A percentile compares a stretch with the other conserved stretches of the same genome.
Evolutionary conservation across 2,888 invertebrate species (phyloP).

Genomic region (Scaptomyza polygonia): DNA sequence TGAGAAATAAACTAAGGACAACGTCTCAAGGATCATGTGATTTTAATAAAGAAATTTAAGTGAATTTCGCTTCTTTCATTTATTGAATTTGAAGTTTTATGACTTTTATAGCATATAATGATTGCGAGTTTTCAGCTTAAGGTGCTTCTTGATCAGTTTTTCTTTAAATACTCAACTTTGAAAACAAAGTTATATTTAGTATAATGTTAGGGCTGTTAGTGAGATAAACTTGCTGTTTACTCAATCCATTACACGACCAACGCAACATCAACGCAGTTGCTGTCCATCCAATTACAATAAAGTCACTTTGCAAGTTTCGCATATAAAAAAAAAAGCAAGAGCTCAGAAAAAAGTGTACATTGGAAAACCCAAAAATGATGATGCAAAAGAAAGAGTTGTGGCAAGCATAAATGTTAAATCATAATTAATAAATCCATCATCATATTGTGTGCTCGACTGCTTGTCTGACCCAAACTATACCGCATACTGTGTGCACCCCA

Average conservation of each 20-base stretch:
- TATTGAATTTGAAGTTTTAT: too few species aligned
- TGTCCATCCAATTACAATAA: background rate
- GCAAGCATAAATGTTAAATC: conserved; percentile 32
- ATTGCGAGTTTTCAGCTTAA: too few species aligned
- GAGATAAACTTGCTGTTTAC: background rate
- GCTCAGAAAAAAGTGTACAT: conserved; percentile 10
- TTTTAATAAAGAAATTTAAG: background rate
- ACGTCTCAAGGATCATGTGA: background rate
- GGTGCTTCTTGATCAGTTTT: too few species aligned
- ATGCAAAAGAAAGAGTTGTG: background rate
- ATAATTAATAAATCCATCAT: conserved; percentile 67
- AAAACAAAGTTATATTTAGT: too few species aligned
- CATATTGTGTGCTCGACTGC: conserved; percentile 19
- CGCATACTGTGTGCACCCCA: conserved; percentile 19
- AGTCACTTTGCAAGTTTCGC: background rate
- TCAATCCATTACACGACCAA: background rate
- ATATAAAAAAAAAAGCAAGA: background rate
- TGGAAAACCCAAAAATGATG: background rate
- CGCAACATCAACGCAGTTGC: background rate
- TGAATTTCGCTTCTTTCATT: background rate
- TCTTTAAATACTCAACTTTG: too few species aligned
- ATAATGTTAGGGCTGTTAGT: background rate
- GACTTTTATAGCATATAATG: background rate
- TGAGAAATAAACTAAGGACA: background rate
- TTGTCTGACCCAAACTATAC: background rate